Base-by-base conservation (phyloP, 2,113 vertebrate genomes). In the Gasterosteus aculeatus region DNA sequence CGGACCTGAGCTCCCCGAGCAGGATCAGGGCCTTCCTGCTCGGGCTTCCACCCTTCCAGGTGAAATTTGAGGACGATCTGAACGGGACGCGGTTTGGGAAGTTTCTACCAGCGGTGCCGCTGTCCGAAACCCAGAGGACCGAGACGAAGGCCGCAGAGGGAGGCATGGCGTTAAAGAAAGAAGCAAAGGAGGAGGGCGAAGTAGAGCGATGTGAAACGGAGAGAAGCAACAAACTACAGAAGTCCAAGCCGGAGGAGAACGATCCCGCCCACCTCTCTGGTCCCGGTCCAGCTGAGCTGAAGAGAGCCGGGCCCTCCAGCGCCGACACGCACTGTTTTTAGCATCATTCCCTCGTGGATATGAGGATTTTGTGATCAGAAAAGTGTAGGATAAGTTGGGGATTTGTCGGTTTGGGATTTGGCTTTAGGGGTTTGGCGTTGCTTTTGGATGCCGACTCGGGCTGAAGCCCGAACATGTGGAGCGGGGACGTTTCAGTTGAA, bases 1-100 rank as follows among this genome's bases (percentile, higher is more conserved):
- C 94, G 0, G 94, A 95, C 84, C 83, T 95, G 63, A 95, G 93
- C 77, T 94, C 92, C 6, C 94, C 94, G 5, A 91, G 90, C 87
- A 83, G 94, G 73, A 92, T 91, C 84, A 31, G 94, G 62, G 94
- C 94, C 56, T 85, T 93, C 51, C 83, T 89, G 41, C 88, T 89
- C 8, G 91, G 92, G 1, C 78, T 89, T 44, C 88, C 88, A 0
- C 85, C 85, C 3, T 91, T 88, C 80, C 81, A 85, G n/a, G 90
- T 86, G 62, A 92, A 89, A 67, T 84, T 89, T 19, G 90, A 88
- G 78, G 91, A 91, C 31, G 90, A 91, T 65, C 77, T 88, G 57
- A 92, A 87, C 7, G 82, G 86, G 3, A 63, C 83, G 0, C 60
- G 79, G 68, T 81, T 88, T 2, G 78, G 77, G 11, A 87, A 81